Conservation (phyloP, 1,140 invertebrate species). For the Drosophila truncata region DNA sequence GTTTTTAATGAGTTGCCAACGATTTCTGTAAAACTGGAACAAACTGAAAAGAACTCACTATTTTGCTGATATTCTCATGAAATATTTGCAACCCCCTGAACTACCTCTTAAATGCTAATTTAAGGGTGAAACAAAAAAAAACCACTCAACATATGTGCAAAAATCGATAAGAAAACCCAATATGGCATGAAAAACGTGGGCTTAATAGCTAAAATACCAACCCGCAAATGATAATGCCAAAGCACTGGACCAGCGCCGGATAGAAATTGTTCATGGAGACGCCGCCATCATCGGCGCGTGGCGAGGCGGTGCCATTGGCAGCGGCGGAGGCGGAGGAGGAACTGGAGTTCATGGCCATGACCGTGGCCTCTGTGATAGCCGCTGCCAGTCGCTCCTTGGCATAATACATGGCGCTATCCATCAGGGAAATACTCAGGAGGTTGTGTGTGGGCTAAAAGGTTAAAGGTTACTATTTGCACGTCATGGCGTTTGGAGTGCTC, state of each 20-base stretch:
- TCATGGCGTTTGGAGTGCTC: constrained; percentile 25
- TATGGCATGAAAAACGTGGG: constrained; percentile 1
- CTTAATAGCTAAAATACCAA: constrained; percentile 85
- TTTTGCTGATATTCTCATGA: background rate
- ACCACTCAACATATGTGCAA: constrained; percentile 2
- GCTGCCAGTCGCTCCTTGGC: constrained; percentile 40
- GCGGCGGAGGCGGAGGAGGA: constrained; percentile 22
- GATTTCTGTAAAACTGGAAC: background rate
- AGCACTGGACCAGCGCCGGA: constrained; percentile 95
- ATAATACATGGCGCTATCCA: constrained; percentile 81
- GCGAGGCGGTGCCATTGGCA: constrained; percentile 23
- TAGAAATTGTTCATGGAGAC: constrained; percentile 93
- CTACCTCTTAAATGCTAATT: background rate
- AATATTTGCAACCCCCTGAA: background rate
- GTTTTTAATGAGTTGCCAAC: background rate
- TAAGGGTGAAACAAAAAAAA: background rate
- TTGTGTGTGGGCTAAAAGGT: background rate
- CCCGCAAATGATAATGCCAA: constrained; percentile 95
- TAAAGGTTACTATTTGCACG: constrained; percentile 8
- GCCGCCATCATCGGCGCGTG: constrained; percentile 69
- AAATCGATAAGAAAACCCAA: constrained; percentile 26
- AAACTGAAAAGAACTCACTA: background rate
- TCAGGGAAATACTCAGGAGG: constrained; percentile 16
- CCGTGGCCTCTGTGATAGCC: constrained; percentile 37
- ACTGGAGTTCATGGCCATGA: constrained; percentile 21